Percentiles rank a stretch among this genome's conserved stretches.
Conservation (phyloP, 1,140 invertebrate genomes). For the Mycetomoellerius zeteki region DNA sequence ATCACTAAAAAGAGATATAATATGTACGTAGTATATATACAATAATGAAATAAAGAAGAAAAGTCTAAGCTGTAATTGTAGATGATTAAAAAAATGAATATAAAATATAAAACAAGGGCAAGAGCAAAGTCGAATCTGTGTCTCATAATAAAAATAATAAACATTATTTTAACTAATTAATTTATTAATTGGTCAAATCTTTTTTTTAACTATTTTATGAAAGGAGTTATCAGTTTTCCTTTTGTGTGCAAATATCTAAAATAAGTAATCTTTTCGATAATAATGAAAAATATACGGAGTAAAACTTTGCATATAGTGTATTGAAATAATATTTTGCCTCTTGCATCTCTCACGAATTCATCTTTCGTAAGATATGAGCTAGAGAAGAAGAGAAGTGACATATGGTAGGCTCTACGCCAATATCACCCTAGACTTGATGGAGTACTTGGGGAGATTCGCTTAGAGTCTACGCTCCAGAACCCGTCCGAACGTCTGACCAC, state of each 20-base stretch:
- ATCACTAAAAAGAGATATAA: slow-evolving; percentile 33
- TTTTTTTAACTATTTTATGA: not conserved
- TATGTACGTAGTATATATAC: not conserved
- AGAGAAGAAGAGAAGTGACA: slow-evolving; percentile 79
- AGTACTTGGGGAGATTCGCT: slow-evolving; percentile 79
- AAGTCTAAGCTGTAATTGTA: not conserved
- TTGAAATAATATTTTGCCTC: slow-evolving; percentile 63
- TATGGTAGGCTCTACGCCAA: slow-evolving; percentile 83
- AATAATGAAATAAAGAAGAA: not conserved
- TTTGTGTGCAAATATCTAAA: not conserved
- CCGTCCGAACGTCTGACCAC: slow-evolving; percentile 74
- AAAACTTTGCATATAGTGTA: not conserved
- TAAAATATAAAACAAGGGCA: not conserved
- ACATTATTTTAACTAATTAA: not conserved
- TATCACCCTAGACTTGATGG: slow-evolving; percentile 85
- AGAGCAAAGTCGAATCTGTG: not conserved
- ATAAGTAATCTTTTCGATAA: not conserved
- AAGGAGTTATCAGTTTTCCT: not conserved
- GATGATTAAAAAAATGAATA: not conserved
- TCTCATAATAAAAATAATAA: not conserved
- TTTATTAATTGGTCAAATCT: not conserved
- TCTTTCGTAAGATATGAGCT: slow-evolving; percentile 66
- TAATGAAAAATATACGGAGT: not conserved
- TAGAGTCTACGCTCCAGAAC: slow-evolving; percentile 56
- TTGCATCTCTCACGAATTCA: slow-evolving; percentile 53